Evolutionary conservation across 2,888 invertebrate species (phyloP).

Genomic region (Lochmaea capreae): DNA sequence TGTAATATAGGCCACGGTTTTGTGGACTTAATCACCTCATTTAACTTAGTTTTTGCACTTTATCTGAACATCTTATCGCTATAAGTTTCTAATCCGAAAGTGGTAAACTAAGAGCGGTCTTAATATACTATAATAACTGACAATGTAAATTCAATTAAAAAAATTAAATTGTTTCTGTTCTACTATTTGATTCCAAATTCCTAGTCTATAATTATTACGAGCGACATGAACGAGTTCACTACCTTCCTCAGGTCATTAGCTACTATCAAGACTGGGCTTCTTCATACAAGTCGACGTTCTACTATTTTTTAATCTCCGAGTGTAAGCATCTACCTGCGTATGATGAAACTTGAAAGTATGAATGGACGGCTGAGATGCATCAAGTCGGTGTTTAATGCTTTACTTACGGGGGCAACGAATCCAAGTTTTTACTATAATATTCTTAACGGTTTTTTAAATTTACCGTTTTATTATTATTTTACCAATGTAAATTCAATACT

Average conservation of each 20-base stretch:
- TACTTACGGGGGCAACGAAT: neutral
- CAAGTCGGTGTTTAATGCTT: slow-evolving; percentile 1
- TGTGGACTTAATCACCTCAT: too few species aligned
- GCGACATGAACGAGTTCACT: slow-evolving; percentile 11
- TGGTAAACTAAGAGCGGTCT: too few species aligned
- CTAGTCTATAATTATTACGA: slow-evolving; percentile 4
- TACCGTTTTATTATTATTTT: neutral
- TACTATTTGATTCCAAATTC: neutral
- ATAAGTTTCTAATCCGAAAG: too few species aligned
- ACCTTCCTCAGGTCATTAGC: slow-evolving; percentile 13
- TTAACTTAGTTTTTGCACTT: too few species aligned
- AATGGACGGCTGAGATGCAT: slow-evolving; percentile 4
- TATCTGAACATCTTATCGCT: too few species aligned
- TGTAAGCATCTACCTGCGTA: slow-evolving; percentile 7
- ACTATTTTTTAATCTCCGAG: neutral
- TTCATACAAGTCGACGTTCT: neutral
- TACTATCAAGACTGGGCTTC: slow-evolving; percentile 8
- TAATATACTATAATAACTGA: too few species aligned
- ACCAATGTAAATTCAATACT: too few species aligned
- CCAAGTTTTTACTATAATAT: neutral
- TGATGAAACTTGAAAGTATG: slow-evolving; percentile 10
- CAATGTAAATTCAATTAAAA: too few species aligned
- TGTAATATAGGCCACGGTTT: too few species aligned
- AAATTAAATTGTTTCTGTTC: neutral
- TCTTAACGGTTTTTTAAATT: neutral